Base-by-base conservation (phyloP, 2,888 invertebrate species). In the Drosophila putrida region DNA sequence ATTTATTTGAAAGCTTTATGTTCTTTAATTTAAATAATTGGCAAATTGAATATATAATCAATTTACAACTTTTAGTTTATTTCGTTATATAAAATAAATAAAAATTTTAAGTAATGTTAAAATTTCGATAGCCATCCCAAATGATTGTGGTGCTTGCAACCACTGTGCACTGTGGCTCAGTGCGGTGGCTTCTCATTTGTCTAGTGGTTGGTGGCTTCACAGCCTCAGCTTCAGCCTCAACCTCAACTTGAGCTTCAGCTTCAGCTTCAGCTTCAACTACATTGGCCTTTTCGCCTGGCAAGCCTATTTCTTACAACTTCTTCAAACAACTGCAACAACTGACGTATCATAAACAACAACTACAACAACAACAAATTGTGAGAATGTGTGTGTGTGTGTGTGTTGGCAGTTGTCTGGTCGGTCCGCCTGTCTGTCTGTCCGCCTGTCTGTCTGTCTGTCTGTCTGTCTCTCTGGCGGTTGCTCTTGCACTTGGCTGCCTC, bases 241-340 rank as follows among this genome's bases (percentile, higher is more conserved):
- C 20, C 25, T 35, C n/a, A 35, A 25, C 33, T 33, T 10, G 15
- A 46, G 36, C 53, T 59, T 55, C 31, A 31, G 31, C 31, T 31
- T 31, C 31, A 31, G 6, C 31, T 31, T 31, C 31, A 31, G 8
- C 31, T 6, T 31, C 51, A 35, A 57, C 54, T 39, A 35, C 57
- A 60, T 62, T 66, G 54, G 44, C 51, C 67, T 62, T 60, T 60
- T 13, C 60, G 44, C 68, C 54, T 61, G 68, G 71, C 82, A 71
- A 78, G 88, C 79, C 89, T 86, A 82, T 88, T 88, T 80, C 87
- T 83, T 86, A 88, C 89, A 83, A 83, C 83, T 83, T 83, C 89
- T 89, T 83, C 87, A 87, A 83, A 87, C 82, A 82, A 88, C 86
- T 82, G 82, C 74, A 81, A 74, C 78, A 81, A 81, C 78, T 74